Base-by-base conservation (phyloP, 2,888 invertebrate genomes). In the Dromius quadrimaculatus region DNA sequence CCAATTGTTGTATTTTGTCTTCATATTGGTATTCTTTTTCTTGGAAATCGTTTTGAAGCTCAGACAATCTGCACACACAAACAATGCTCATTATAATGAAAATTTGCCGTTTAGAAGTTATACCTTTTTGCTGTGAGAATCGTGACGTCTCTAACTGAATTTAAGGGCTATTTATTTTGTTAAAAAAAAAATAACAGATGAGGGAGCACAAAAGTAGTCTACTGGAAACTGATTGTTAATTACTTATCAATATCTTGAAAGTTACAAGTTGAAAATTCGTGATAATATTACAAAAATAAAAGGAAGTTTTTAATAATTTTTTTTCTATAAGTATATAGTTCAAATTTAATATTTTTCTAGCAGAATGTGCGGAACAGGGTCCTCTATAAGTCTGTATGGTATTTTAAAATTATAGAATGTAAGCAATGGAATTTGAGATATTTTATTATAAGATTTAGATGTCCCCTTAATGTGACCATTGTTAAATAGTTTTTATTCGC, bases 21-120 rank as follows among this genome's bases (percentile, higher is more conserved):
- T 43, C 5, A 13, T 59, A 43, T n/a, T 19, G 11, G 2, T 19
- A n/a, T 23, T 57, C 59, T 9, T 19, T 43, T 4, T 5, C 4
- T 15, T 43, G 4, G 32, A 13, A 34, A 8, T 59, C 32, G 15
- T 11, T 50, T 20, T 38, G 17, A 11, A 59, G 8, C 5, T 17
- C 36, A 38, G 59, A 43, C 1, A 23, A 11, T 45, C 68, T 68
- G 28, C 9, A 59, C 68, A 57, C 43, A 68, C 57, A 59, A 59
- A 68, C 38, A 59, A 28, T 8, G 57, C 59, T 68, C 68, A 68
- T 59, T 68, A 19, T 34, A 64, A 45, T 32, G 47, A 64, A 64
- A 64, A 32, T 32, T 50, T 34, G 47, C 19, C 64, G 34, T 34
- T 47, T 9, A 8, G 32, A 36, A 15, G 32, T 13, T 64, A 41